Percentiles rank a stretch among this genome's conserved stretches.
These are phyloP conservation scores for Neosalanx taihuensis DNA, from an alignment of 2,797 vertebrate species.

Conservation along the genomic window DNA sequence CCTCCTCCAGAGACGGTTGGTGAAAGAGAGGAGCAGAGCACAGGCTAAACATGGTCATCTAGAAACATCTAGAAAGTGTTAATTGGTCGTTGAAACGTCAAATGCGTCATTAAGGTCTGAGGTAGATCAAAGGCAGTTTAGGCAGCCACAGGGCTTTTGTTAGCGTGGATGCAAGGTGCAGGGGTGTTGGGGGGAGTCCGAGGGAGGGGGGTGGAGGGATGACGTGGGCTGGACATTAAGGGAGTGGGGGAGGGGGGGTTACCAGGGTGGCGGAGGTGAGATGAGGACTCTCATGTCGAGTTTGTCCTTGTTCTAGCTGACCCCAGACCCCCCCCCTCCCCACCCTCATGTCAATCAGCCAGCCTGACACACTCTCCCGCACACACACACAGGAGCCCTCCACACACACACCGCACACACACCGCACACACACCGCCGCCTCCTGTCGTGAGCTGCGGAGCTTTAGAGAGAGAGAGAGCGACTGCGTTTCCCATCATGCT, in stretches of 20 bases:
- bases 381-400: conserved; percentile 15
- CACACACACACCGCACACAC: conserved; percentile 4
- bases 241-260: background rate
- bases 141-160: too few relatives aligned
- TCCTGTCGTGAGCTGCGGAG: conserved; percentile 9
- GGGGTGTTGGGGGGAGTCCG: background rate
- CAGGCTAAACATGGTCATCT: too few relatives aligned
- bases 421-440: conserved; percentile 9
- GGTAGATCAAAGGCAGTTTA: too few relatives aligned
- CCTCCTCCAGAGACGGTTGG: too few relatives aligned
- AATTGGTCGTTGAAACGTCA: too few relatives aligned
- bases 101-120: too few relatives aligned
- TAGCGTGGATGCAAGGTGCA: background rate
- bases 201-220: background rate
- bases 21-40: too few relatives aligned
- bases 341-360: background rate
- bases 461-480: conserved; percentile 23
- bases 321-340: too few relatives aligned
- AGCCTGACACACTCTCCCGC: background rate
- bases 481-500: conserved; percentile 69
- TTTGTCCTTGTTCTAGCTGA: too few relatives aligned
- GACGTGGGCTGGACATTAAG: background rate
- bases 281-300: background rate
- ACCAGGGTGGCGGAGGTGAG: background rate
- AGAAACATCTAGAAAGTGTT: too few relatives aligned